phyloP scores from a whole-genome alignment of 2,113 vertebrate species.

The Ctenodactylus gundi region DNA sequence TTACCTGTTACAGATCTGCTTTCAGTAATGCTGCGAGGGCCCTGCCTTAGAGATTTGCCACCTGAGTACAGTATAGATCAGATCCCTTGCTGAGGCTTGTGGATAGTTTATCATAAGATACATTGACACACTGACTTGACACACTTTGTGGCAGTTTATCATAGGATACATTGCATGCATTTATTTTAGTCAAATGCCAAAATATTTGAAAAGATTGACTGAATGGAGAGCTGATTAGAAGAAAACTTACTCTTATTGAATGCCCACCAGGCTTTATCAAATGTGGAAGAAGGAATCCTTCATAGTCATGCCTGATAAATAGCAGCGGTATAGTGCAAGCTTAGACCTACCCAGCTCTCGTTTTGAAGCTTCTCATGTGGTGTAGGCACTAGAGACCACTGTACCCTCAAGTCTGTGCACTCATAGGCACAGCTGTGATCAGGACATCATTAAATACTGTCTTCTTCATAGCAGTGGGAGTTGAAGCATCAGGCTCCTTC shows the following conservation, averaged over 20 bases:
- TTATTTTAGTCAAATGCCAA: constrained; percentile 25
- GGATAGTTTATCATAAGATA: too few species aligned
- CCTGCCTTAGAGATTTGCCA: not conserved
- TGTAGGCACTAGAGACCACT: not conserved
- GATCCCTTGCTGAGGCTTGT: not conserved
- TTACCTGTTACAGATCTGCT: constrained; percentile 44
- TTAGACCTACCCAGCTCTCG: not conserved
- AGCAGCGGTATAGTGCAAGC: not conserved
- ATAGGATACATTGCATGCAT: not conserved
- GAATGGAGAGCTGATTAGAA: not conserved
- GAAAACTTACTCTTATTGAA: not conserved
- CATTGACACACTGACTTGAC: not conserved
- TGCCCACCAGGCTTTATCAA: not conserved
- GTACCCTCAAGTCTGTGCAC: not conserved
- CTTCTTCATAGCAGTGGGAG: not conserved
- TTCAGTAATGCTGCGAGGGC: not conserved
- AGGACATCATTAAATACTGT: not conserved
- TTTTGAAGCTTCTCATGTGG: not conserved
- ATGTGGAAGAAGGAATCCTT: not conserved
- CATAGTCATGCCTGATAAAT: not conserved
- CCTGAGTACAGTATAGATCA: not conserved
- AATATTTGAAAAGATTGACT: constrained; percentile 1
- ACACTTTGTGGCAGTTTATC: not conserved
- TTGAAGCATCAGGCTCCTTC: not conserved
- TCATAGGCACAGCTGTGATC: not conserved